These are phyloP conservation scores for Noctua fimbriata DNA, from an alignment of 2,888 invertebrate genomes.

Conservation along the genomic window DNA sequence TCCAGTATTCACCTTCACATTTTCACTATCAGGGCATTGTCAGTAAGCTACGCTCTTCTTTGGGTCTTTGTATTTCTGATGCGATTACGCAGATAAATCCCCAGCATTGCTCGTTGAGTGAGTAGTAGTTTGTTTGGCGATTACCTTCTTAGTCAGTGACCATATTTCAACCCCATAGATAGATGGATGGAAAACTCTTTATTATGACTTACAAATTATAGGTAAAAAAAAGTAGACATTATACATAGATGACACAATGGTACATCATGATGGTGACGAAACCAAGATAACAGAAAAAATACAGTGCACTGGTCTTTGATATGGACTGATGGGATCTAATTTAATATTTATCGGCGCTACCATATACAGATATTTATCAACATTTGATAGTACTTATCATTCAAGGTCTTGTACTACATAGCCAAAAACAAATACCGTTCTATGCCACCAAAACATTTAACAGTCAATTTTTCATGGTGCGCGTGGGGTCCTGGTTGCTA, in stretches of 20 bases:
- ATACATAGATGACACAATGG: neutral
- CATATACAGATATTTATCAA: conserved; percentile 24
- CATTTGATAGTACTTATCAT: conserved; percentile 33
- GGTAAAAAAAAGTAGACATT: neutral
- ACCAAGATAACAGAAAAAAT: neutral
- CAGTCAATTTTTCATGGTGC: conserved; percentile 5
- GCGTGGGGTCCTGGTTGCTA: neutral
- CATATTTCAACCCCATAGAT: neutral
- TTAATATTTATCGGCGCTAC: conserved; percentile 9
- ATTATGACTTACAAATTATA: neutral
- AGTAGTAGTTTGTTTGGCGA: neutral
- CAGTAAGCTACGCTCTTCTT: neutral
- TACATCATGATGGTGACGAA: neutral
- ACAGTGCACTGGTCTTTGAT: neutral
- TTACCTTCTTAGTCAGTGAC: neutral
- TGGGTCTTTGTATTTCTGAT: neutral
- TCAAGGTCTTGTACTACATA: conserved; percentile 10
- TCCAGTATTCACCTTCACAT: neutral
- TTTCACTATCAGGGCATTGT: neutral
- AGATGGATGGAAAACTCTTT: neutral
- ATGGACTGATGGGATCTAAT: conserved; percentile 15
- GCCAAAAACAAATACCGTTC: neutral
- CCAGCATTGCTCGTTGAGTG: neutral
- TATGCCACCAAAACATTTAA: neutral
- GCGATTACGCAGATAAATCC: neutral